Percentiles rank a stretch among this genome's conserved stretches.
Conservation (phyloP, 1,140 invertebrate genomes). For the Littorina saxatilis region DNA sequence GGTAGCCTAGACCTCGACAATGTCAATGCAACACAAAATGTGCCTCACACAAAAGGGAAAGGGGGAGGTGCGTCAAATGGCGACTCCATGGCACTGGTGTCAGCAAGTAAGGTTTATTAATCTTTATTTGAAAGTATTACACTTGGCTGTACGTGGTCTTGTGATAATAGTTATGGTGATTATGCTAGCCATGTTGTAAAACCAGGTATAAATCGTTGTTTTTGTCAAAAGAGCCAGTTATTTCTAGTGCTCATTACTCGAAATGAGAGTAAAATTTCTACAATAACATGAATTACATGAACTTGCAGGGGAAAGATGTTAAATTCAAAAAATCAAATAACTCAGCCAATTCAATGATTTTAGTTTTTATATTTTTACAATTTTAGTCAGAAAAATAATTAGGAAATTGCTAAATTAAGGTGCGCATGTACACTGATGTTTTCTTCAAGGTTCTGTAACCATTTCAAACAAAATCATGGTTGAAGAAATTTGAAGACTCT, state of each 20-base stretch:
- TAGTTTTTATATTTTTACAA: not conserved
- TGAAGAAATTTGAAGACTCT: not conserved
- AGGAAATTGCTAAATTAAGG: too few species aligned
- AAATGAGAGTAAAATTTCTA: not conserved
- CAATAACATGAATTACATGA: too few species aligned
- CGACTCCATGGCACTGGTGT: conserved; percentile 3
- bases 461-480: too few species aligned
- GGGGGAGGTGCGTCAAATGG: not conserved
- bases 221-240: not conserved
- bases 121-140: too few species aligned
- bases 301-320: not conserved
- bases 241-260: not conserved
- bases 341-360: not conserved
- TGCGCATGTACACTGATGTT: too few species aligned
- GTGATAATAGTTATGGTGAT: too few species aligned
- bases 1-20: not conserved
- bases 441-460: too few species aligned
- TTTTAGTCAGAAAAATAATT: not conserved
- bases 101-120: conserved; percentile 20
- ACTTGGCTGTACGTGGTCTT: too few species aligned
- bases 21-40: not conserved
- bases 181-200: too few species aligned
- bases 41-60: not conserved
- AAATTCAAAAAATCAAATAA: not conserved
- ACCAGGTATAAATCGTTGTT: not conserved